A percentile compares a stretch with the other conserved stretches of the same genome.
phyloP scores from a whole-genome alignment of 2,797 vertebrate species.

The Onychomys arenicola region DNA sequence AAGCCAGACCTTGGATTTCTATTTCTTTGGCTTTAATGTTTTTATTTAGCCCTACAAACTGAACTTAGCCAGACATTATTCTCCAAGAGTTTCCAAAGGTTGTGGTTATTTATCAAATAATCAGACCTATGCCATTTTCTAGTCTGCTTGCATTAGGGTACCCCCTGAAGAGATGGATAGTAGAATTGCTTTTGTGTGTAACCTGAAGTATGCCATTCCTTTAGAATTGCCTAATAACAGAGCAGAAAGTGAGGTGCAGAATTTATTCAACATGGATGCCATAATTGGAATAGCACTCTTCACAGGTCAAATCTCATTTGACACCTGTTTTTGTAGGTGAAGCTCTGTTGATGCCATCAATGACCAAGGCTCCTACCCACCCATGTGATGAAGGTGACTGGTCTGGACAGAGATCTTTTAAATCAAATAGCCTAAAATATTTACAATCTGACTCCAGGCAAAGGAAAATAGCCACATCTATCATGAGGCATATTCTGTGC shows the following conservation, averaged over 20 bases:
- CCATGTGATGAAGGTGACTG: background rate
- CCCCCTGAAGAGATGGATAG: background rate
- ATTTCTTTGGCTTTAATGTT: background rate
- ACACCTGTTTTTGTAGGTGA: background rate
- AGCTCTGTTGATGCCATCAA: background rate
- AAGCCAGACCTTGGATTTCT: constrained; percentile 5
- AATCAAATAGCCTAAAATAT: constrained; percentile 1
- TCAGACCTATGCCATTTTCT: background rate
- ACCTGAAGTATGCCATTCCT: background rate
- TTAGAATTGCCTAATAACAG: background rate
- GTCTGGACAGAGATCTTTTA: background rate
- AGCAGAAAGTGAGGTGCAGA: background rate
- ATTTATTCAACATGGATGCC: background rate
- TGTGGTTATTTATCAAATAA: constrained; percentile 10
- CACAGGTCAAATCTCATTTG: background rate
- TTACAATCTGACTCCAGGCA: background rate
- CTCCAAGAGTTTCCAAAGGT: constrained; percentile 28
- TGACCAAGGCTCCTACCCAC: background rate
- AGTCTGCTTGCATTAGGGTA: background rate
- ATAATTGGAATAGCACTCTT: background rate
- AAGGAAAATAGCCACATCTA: background rate
- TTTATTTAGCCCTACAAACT: background rate
- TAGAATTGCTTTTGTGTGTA: background rate
- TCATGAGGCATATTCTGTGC: background rate
- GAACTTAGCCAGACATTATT: background rate